Conservation (phyloP, 2,113 vertebrate species). For the Rhinogobius similis region DNA sequence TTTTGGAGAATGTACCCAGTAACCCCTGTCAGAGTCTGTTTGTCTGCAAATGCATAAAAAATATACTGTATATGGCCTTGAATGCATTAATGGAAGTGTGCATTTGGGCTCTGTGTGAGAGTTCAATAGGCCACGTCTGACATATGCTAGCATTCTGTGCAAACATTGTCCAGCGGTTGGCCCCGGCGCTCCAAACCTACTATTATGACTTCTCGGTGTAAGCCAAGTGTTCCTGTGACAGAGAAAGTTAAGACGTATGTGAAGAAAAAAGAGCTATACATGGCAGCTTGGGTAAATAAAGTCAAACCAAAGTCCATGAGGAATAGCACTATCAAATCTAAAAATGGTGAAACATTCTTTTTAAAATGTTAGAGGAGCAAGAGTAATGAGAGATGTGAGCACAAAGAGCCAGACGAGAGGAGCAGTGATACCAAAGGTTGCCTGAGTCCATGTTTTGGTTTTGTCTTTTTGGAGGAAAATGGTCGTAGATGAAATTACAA, state of each 20-base stretch:
- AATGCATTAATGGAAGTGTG: constrained; percentile 16
- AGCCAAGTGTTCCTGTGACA: constrained; percentile 33
- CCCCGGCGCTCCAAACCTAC: constrained; percentile 51
- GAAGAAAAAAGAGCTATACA: constrained; percentile 44
- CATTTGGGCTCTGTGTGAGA: constrained; percentile 44
- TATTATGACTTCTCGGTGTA: constrained; percentile 52
- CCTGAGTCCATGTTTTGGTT: constrained; percentile 4
- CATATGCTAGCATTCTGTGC: constrained; percentile 71
- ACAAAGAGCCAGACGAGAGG: constrained; percentile 38
- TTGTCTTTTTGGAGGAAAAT: constrained; percentile 1
- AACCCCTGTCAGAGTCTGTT: constrained; percentile 53
- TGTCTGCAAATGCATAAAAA: constrained; percentile 34
- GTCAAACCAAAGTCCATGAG: constrained; percentile 27
- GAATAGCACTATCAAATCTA: constrained; percentile 29
- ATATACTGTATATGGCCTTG: constrained; percentile 29
- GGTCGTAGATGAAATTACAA: constrained; percentile 9
- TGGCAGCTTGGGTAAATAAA: constrained; percentile 36
- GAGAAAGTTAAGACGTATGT: constrained; percentile 23
- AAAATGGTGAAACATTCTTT: constrained; percentile 22
- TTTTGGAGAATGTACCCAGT: constrained; percentile 64
- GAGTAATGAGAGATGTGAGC: constrained; percentile 6
- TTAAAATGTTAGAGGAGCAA: constrained; percentile 11
- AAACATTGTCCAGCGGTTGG: constrained; percentile 62
- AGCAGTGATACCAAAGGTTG: constrained; percentile 1
- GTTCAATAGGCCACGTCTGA: constrained; percentile 68